These are phyloP conservation scores for Zaprionus tsacasi DNA, from an alignment of 1,140 invertebrate species.

Conservation along the genomic window DNA sequence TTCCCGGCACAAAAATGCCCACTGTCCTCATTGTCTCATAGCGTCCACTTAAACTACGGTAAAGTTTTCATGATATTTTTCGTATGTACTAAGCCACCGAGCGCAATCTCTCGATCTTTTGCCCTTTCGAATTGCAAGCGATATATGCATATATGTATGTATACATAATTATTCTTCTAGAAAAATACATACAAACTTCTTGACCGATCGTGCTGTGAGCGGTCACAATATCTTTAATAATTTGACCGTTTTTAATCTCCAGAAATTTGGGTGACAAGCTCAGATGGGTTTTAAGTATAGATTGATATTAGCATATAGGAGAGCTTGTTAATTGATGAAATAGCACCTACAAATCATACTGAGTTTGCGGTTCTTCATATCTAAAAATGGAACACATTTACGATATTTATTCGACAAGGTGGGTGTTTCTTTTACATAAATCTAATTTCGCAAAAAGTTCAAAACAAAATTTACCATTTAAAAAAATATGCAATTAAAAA, in stretches of 20 bases:
- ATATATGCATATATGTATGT: neutral
- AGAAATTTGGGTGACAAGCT: constrained; percentile 27
- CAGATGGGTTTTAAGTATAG: constrained; percentile 18
- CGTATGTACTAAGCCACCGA: constrained; percentile 27
- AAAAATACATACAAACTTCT: constrained; percentile 51
- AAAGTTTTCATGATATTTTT: constrained; percentile 25
- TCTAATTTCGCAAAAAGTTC: constrained; percentile 1
- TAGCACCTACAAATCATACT: constrained; percentile 6
- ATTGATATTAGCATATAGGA: neutral
- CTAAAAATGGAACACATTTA: constrained; percentile 49
- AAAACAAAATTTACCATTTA: neutral
- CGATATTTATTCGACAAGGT: constrained; percentile 42
- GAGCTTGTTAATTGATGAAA: constrained; percentile 2
- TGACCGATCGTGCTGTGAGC: constrained; percentile 9
- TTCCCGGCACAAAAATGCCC: constrained; percentile 60
- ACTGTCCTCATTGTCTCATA: constrained; percentile 31
- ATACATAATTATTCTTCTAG: constrained; percentile 19
- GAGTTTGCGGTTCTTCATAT: neutral
- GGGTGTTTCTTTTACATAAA: constrained; percentile 22
- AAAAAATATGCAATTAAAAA: constrained; percentile 23
- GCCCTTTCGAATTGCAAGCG: constrained; percentile 17
- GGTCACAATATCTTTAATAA: constrained; percentile 13
- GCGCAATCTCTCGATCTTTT: constrained; percentile 55
- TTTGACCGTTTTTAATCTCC: constrained; percentile 36
- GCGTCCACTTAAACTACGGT: constrained; percentile 45